phyloP scores from a whole-genome alignment of 2,113 vertebrate genomes.

The Ibidorhyncha struthersii region DNA sequence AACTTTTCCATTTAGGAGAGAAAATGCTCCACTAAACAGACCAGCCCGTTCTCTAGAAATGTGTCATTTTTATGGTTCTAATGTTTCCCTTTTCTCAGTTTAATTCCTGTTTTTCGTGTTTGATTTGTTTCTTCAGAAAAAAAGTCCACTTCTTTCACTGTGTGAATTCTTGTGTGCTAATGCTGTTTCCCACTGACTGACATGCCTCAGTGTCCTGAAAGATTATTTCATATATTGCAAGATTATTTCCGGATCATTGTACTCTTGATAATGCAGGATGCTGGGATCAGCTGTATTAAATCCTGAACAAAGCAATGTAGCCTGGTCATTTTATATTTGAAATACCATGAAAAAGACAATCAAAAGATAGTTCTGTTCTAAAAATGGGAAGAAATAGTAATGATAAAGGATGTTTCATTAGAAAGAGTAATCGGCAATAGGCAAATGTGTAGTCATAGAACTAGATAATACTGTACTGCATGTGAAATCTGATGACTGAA shows the following conservation, averaged over 20 bases:
- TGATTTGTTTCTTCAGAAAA: neutral
- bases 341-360: neutral
- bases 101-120: slow-evolving; percentile 12
- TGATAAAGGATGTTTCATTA: neutral
- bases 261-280: neutral
- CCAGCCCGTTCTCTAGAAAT: neutral
- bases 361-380: neutral
- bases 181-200: neutral
- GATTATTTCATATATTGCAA: neutral
- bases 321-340: neutral
- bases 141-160: neutral
- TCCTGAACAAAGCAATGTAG: neutral
- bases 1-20: neutral
- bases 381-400: neutral
- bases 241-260: neutral
- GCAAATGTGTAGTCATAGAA: neutral
- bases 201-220: neutral
- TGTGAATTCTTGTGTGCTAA: neutral
- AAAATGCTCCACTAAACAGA: neutral
- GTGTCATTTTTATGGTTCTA: neutral
- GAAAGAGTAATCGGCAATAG: neutral
- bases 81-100: neutral
- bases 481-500: neutral
- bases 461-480: rapidly evolving
- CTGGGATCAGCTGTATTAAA: neutral